Evolutionary conservation across 2,888 invertebrate genomes (phyloP), one percentile per base, ranked within the genome.

Genomic region (Automeris io): DNA sequence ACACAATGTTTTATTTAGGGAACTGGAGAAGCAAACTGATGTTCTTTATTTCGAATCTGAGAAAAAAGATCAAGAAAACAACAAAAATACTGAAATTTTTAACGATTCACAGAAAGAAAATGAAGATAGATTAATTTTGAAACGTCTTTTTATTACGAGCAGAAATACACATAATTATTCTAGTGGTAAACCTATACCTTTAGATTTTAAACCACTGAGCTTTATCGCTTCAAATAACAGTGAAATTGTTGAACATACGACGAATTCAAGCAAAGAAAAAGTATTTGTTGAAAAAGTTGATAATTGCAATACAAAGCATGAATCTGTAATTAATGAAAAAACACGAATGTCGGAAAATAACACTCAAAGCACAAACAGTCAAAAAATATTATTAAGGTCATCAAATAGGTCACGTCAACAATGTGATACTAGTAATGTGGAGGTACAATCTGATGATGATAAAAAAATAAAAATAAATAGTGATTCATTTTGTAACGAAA

Each of bases 91-190:
- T 41, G 44, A 29, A 19, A 39, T 42, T 13, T 52, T 54, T 31
- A 45, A 35, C 11, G 46, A 48, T 12, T 32, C 47, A 22, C 56
- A 50, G 21, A 47, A 54, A 4, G 40, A 39, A 9, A 50, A 49
- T 31, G 57, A 64, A 16, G 69, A 73, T 45, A 63, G 76, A 50
- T 36, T 82, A 16, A 56, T 53, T 41, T 61, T 51, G 18, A 83
- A 83, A 56, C 67, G 82, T 2, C 45, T 68, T 34, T 64, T 67
- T 24, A 65, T 85, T 47, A 42, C 78, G 12, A 76, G 76, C 49
- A 68, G 80, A 47, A 54, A 68, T 49, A 54, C 67, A 37, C 54
- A 42, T 25, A 61, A 70, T 49, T 43, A 45, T 11, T 65, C 52
- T 40, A 44, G 50, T 26, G 43, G 53, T 23, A 54, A 62, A 29